Evolutionary conservation across 2,797 vertebrate genomes (phyloP), one percentile per base, ranked within the genome.

Genomic region (Manis pentadactyla): DNA sequence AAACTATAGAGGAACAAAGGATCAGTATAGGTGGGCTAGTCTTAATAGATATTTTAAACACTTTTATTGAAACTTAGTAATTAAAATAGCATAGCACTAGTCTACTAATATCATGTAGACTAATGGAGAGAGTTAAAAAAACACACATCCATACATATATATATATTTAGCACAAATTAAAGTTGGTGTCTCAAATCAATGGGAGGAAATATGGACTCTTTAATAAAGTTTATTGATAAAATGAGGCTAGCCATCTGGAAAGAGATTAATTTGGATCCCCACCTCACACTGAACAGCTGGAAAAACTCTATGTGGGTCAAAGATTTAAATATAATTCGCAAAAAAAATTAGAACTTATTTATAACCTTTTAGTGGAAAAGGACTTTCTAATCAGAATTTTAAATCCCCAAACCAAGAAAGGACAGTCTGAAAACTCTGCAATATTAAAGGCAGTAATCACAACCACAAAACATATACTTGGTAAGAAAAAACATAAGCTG

Each of bases 221-320:
- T 42, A 69, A 55, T 37, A 34, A n/a, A 46, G 37, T 37, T 79
- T 39, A 92, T 82, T 93, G 66, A 82, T 75, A 90, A 90, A 86
- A 82, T 71, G 25, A 93, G 75, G 34, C 51, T 82, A 71, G 55
- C 59, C 59, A 49, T 86, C 31, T 82, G 31, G 59, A 90, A 75
- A 90, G 7, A 86, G 85, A 79, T 68, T 90, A 68, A 95, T 93
- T 86, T 93, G 61, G 34, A 81, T 79, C 42, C 27, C 12, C 4
- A 86, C 17, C 6, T 92, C 39, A 59, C 42, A 66, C 8, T 37
- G 66, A 93, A 74, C 19, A 95, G 19, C 79, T 90, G 57, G 59
- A 75, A 86, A 73, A 79, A 23, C 17, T 86, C 71, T 91, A 73
- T 42, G 55, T 89, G 42, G 87, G 51, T 79, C 85, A 89, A 91